A percentile compares a stretch with the other conserved stretches of the same genome.
Evolutionary conservation across 92 coral and sea anemone species (phyloP).

Genomic region (Umimayanthus chanpuru): DNA sequence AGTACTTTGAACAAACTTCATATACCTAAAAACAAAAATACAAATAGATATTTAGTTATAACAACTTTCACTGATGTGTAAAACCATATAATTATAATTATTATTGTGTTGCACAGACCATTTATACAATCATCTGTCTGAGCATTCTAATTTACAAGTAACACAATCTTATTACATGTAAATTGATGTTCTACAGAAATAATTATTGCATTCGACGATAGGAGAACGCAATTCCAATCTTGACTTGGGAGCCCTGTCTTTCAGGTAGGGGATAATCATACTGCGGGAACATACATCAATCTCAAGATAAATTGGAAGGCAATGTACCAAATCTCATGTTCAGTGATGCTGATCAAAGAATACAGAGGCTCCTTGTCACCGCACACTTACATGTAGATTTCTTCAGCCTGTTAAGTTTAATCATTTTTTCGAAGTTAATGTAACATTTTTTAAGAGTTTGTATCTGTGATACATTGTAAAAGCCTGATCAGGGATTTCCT

Average conservation of each 20-base stretch:
- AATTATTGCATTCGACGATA: not conserved
- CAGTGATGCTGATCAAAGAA: not conserved
- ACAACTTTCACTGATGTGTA: no score
- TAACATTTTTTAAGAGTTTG: not conserved
- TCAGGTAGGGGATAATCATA: not conserved
- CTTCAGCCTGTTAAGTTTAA: not conserved
- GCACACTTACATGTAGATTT: not conserved
- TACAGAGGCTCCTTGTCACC: not conserved
- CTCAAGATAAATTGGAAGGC: no score
- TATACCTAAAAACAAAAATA: no score
- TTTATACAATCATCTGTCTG: no score
- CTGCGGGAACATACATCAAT: not conserved
- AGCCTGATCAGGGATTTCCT: constrained; percentile 5
- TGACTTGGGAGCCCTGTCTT: not conserved
- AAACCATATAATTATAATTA: no score
- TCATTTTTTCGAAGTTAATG: not conserved
- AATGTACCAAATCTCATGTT: not conserved
- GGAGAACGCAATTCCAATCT: not conserved
- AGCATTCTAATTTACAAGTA: no score
- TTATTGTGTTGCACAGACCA: no score
- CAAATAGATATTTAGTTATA: no score
- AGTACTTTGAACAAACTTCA: no score
- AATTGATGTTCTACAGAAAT: no score
- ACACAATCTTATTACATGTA: no score
- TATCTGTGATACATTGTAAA: not conserved